These are phyloP conservation scores for Leguminivora glycinivorella DNA, from an alignment of 1,140 invertebrate species.

Conservation along the genomic window DNA sequence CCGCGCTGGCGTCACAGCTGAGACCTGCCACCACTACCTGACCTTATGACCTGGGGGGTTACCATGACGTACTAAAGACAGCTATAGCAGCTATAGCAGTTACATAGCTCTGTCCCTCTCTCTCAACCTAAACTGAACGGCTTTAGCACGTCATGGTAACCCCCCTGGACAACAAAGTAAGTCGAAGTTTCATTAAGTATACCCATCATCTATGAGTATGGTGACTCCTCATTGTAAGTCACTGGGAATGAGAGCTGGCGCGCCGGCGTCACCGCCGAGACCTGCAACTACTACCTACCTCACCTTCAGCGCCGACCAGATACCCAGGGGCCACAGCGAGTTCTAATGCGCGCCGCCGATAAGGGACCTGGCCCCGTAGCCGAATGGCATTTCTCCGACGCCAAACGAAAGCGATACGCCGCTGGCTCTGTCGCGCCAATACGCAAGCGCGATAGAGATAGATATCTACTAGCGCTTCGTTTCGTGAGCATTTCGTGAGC, in stretches of 20 bases:
- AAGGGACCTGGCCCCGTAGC: slow-evolving; percentile 58
- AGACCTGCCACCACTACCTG: slow-evolving; percentile 89
- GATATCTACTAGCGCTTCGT: no score
- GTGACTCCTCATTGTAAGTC: slow-evolving; percentile 39
- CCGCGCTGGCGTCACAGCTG: slow-evolving; percentile 80
- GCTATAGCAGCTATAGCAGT: no score
- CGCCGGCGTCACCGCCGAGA: slow-evolving; percentile 82
- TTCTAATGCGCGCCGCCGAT: slow-evolving; percentile 88
- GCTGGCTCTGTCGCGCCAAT: no score
- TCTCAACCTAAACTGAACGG: slow-evolving; percentile 82
- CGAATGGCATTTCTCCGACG: no score
- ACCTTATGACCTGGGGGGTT: no score
- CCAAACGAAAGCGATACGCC: no score
- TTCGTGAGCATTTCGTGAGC: no score
- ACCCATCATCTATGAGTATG: slow-evolving; percentile 82
- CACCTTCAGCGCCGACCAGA: slow-evolving; percentile 80
- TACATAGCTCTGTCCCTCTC: no score
- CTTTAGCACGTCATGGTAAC: slow-evolving; percentile 83
- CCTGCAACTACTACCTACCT: slow-evolving; percentile 88
- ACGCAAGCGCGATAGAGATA: no score
- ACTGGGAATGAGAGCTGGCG: slow-evolving; percentile 49
- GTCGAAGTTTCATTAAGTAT: slow-evolving; percentile 41
- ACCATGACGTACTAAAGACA: no score
- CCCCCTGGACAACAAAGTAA: slow-evolving; percentile 81
- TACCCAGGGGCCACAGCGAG: slow-evolving; percentile 82